Conservation (phyloP, 2,113 vertebrate species). For the Forbesichthys agassizii region DNA sequence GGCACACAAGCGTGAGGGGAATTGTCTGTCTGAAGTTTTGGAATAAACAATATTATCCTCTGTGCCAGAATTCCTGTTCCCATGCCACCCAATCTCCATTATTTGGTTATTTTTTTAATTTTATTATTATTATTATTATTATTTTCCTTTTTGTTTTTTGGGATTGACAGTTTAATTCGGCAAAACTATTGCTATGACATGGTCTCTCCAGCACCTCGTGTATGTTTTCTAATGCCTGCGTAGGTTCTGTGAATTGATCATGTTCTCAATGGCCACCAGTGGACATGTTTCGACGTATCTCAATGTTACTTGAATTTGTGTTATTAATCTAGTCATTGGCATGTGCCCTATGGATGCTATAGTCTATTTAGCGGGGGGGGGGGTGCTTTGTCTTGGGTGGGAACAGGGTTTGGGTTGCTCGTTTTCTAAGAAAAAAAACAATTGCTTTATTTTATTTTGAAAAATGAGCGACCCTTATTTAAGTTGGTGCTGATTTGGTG, state of each 20-base stretch:
- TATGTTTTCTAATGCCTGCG: slow-evolving; percentile 90
- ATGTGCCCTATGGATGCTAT: slow-evolving; percentile 93
- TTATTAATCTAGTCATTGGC: slow-evolving; percentile 92
- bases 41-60: slow-evolving; percentile 56
- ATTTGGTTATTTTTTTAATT: background rate
- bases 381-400: too few relatives aligned
- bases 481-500: slow-evolving; percentile 89
- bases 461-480: slow-evolving; percentile 86
- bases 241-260: slow-evolving; percentile 93
- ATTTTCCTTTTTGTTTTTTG: slow-evolving; percentile 36
- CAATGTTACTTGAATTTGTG: slow-evolving; percentile 99
- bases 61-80: slow-evolving; percentile 75
- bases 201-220: slow-evolving; percentile 93
- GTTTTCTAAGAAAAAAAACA: slow-evolving; percentile 68
- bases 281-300: slow-evolving; percentile 92
- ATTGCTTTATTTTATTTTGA: slow-evolving; percentile 70
- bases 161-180: slow-evolving; percentile 80
- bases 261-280: slow-evolving; percentile 94
- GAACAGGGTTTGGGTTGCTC: slow-evolving; percentile 66
- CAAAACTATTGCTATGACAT: slow-evolving; percentile 86
- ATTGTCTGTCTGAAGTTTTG: slow-evolving; percentile 73
- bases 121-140: slow-evolving; percentile 67
- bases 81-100: slow-evolving; percentile 42
- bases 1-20: slow-evolving; percentile 31
- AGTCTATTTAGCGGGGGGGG: background rate